A percentile compares a stretch with the other conserved stretches of the same genome.
Conservation (phyloP, 2,113 vertebrate species). For the Leptosomus discolor region DNA sequence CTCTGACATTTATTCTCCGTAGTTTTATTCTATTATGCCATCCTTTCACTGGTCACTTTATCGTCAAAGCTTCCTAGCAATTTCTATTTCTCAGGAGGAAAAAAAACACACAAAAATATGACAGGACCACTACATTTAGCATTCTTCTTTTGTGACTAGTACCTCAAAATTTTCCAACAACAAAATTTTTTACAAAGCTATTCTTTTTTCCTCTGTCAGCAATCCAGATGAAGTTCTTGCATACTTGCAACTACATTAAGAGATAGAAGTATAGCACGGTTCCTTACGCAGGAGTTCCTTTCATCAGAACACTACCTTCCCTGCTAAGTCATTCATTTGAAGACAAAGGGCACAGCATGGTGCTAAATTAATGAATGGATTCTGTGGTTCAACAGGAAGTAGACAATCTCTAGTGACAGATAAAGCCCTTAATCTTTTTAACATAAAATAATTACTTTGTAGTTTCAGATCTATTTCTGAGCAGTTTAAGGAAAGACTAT, state of each 20-base stretch:
- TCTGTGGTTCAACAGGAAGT: background rate
- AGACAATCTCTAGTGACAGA: background rate
- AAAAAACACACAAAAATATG: background rate
- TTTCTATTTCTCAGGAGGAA: background rate
- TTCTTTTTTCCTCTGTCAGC: background rate
- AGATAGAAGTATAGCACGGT: background rate
- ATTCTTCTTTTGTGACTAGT: background rate
- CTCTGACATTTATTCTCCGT: background rate
- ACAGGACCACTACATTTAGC: background rate
- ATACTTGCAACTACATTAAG: background rate
- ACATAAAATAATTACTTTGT: background rate
- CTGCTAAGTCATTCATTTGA: background rate
- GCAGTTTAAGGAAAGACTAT: background rate
- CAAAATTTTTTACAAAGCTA: background rate
- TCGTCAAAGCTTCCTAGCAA: background rate
- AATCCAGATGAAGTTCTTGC: background rate
- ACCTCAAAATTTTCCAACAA: background rate
- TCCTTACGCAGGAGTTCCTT: background rate
- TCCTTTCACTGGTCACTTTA: background rate
- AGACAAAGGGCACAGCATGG: background rate
- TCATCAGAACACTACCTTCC: background rate
- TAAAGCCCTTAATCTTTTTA: background rate
- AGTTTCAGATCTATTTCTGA: background rate
- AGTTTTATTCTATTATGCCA: background rate
- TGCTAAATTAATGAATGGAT: background rate